Evolutionary conservation across 1,140 invertebrate species (phyloP).

Genomic region (Drosophila simulans): DNA sequence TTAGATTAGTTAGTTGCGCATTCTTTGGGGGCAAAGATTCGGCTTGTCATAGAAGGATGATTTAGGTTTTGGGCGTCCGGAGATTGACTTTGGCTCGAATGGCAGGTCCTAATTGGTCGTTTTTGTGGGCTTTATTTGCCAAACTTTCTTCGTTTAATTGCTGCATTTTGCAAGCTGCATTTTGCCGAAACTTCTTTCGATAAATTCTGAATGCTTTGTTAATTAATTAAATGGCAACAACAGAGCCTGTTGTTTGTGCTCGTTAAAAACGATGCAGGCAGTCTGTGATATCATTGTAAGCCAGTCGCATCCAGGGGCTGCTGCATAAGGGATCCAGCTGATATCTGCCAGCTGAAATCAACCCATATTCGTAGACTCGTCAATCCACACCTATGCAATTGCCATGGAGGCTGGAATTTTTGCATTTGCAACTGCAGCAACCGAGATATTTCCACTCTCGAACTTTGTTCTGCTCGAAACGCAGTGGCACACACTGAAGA

Average conservation of each 20-base stretch:
- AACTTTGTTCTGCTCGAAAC: slow-evolving; percentile 8
- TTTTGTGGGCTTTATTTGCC: slow-evolving; percentile 25
- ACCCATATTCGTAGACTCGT: neutral
- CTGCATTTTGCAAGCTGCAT: slow-evolving; percentile 25
- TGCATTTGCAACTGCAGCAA: slow-evolving; percentile 19
- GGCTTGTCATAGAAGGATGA: slow-evolving; percentile 28
- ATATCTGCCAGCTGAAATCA: neutral
- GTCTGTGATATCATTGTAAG: slow-evolving; percentile 14
- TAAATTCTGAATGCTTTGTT: slow-evolving; percentile 30
- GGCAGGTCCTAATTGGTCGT: slow-evolving; percentile 30
- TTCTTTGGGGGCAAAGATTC: slow-evolving; percentile 40
- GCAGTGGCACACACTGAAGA: slow-evolving; percentile 13
- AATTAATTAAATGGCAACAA: slow-evolving; percentile 59
- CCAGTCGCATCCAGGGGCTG: slow-evolving; percentile 6
- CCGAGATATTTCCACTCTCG: slow-evolving; percentile 26
- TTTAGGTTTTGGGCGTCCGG: slow-evolving; percentile 2
- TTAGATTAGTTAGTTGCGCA: slow-evolving; percentile 74
- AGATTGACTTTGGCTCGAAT: slow-evolving; percentile 28
- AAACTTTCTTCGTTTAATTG: slow-evolving; percentile 42
- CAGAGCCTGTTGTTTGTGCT: slow-evolving; percentile 30
- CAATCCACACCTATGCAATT: slow-evolving; percentile 18
- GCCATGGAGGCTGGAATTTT: slow-evolving; percentile 12
- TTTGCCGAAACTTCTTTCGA: slow-evolving; percentile 18
- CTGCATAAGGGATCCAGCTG: neutral
- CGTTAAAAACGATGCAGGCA: slow-evolving; percentile 18